phyloP scores from a whole-genome alignment of 2,888 invertebrate species.

The Falcaria lacertinaria region DNA sequence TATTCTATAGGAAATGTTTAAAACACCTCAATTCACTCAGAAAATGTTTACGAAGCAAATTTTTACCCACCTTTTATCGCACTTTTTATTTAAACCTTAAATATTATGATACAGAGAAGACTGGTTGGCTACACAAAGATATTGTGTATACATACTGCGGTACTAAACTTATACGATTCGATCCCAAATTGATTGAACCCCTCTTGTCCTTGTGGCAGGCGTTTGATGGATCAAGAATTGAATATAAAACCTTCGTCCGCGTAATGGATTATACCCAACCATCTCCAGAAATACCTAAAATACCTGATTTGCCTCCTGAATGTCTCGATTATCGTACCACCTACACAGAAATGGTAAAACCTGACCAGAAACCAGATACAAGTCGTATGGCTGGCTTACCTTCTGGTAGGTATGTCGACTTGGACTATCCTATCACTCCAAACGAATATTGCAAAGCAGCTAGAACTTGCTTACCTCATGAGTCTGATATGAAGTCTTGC shows the following conservation, averaged over 20 bases:
- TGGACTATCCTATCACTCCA: conserved; percentile 56
- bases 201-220: conserved; percentile 66
- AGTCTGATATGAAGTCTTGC: conserved; percentile 53
- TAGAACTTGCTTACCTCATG: conserved; percentile 48
- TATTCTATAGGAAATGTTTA: conserved; percentile 64
- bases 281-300: conserved; percentile 58
- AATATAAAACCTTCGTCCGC: conserved; percentile 72
- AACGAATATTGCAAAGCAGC: conserved; percentile 42
- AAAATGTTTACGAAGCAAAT: conserved; percentile 44
- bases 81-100: conserved; percentile 51
- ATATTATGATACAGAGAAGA: conserved; percentile 53
- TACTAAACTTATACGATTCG: conserved; percentile 60
- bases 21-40: conserved; percentile 61
- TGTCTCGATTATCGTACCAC: conserved; percentile 61
- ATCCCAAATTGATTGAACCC: conserved; percentile 68
- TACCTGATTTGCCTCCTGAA: conserved; percentile 46
- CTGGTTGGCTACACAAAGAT: conserved; percentile 65
- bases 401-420: conserved; percentile 63
- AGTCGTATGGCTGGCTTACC: conserved; percentile 55
- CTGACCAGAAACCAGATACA: conserved; percentile 34
- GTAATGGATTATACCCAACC: conserved; percentile 66
- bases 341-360: conserved; percentile 62
- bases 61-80: conserved; percentile 49
- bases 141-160: conserved; percentile 63
- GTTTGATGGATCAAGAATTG: conserved; percentile 60